These are phyloP conservation scores for Netelia melanura DNA, from an alignment of 2,888 invertebrate genomes.

Conservation along the genomic window DNA sequence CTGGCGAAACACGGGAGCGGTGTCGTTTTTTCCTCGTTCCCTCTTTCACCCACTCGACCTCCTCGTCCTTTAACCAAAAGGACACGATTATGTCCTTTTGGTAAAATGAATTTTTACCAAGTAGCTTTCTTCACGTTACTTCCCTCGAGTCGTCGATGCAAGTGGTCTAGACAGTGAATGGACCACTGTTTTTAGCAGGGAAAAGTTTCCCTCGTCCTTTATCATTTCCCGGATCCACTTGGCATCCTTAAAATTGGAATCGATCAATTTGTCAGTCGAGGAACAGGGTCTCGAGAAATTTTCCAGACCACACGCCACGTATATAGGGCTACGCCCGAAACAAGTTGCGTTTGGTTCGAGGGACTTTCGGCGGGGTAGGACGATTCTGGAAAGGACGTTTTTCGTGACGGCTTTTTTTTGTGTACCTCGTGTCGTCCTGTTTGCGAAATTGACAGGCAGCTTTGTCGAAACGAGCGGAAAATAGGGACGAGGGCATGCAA, in stretches of 20 bases:
- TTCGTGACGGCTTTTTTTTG: slow-evolving; percentile 1
- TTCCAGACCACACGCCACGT: slow-evolving; percentile 64
- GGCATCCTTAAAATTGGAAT: slow-evolving; percentile 14
- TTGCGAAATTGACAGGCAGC: slow-evolving; percentile 26
- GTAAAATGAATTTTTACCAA: slow-evolving; percentile 23
- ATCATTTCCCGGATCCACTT: slow-evolving; percentile 9
- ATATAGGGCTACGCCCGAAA: not conserved
- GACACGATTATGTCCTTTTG: slow-evolving; percentile 30
- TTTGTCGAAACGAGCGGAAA: slow-evolving; percentile 65
- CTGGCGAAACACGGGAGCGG: slow-evolving; percentile 35
- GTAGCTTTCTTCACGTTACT: not conserved
- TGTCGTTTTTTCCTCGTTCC: slow-evolving; percentile 14
- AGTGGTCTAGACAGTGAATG: slow-evolving; percentile 45
- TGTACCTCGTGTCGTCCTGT: slow-evolving; percentile 5
- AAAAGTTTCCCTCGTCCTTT: slow-evolving; percentile 4
- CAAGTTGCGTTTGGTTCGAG: slow-evolving; percentile 46
- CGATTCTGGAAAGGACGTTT: slow-evolving; percentile 36
- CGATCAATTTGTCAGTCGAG: slow-evolving; percentile 39
- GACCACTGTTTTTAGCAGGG: slow-evolving; percentile 23
- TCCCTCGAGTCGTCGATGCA: slow-evolving; percentile 16
- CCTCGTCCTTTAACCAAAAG: not conserved
- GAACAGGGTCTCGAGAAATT: slow-evolving; percentile 22
- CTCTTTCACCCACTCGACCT: slow-evolving; percentile 39
- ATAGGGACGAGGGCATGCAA: slow-evolving; percentile 39
- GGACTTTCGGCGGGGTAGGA: slow-evolving; percentile 60